A percentile compares a stretch with the other conserved stretches of the same genome.
These are phyloP conservation scores for Lasioglossum leucozonium DNA, from an alignment of 2,888 invertebrate species.

Conservation along the genomic window DNA sequence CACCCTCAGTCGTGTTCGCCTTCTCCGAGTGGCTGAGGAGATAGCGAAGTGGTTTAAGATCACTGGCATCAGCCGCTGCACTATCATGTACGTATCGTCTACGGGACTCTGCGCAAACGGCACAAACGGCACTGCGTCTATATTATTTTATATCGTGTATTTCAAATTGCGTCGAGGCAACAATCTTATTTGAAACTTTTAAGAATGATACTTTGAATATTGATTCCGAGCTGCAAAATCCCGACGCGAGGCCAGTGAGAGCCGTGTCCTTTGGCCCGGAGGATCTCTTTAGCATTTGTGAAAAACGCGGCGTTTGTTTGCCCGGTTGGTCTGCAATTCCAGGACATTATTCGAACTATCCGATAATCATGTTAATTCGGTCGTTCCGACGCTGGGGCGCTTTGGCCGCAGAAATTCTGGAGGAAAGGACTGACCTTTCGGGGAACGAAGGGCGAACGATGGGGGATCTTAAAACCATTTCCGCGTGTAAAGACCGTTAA, in stretches of 20 bases:
- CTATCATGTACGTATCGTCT: slow-evolving; percentile 33
- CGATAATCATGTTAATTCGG: slow-evolving; percentile 33
- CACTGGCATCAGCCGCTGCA: background rate
- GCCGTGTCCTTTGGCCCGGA: background rate
- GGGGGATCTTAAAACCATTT: slow-evolving; percentile 62
- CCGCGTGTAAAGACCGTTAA: slow-evolving; percentile 73
- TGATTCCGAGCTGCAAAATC: no score
- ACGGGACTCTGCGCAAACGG: no score
- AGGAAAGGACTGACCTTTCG: slow-evolving; percentile 63
- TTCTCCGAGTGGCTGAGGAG: slow-evolving; percentile 38
- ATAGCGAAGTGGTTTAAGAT: slow-evolving; percentile 54
- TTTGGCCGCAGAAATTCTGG: slow-evolving; percentile 21
- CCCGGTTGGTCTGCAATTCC: background rate
- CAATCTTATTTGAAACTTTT: background rate
- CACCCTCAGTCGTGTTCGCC: slow-evolving; percentile 59
- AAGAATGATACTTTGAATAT: background rate
- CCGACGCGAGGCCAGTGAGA: background rate
- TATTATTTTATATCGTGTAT: no score
- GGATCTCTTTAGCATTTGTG: background rate
- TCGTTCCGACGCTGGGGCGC: background rate
- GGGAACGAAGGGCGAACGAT: slow-evolving; percentile 57
- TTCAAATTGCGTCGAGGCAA: background rate
- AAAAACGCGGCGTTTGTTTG: background rate
- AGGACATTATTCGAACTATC: background rate
- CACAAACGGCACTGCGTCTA: no score